phyloP scores from a whole-genome alignment of 1,140 invertebrate genomes.

The Macrobrachium rosenbergii region DNA sequence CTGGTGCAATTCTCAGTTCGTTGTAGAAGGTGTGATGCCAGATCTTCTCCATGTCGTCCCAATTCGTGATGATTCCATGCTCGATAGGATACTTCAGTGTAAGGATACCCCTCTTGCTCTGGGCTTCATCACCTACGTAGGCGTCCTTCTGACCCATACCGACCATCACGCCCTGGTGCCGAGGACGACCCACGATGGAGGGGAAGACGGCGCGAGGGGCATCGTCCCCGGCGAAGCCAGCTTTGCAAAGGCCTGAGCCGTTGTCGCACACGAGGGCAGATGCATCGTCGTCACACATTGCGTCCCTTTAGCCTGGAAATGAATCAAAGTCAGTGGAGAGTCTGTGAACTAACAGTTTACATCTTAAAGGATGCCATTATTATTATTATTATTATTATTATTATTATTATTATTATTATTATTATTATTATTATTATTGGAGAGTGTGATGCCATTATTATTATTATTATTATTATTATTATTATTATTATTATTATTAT shows the following conservation, averaged over 20 bases:
- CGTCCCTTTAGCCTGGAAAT: background rate
- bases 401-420: background rate
- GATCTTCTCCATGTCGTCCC: slow-evolving; percentile 97
- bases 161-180: slow-evolving; percentile 86
- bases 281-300: slow-evolving; percentile 2
- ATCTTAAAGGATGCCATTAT: background rate
- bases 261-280: slow-evolving; percentile 8
- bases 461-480: background rate
- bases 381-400: background rate
- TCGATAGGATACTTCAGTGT: slow-evolving; percentile 94
- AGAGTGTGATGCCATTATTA: too few species aligned
- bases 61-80: slow-evolving; percentile 95
- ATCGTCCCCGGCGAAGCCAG: slow-evolving; percentile 84
- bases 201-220: slow-evolving; percentile 95
- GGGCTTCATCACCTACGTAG: slow-evolving; percentile 93
- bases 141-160: slow-evolving; percentile 95
- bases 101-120: slow-evolving; percentile 91
- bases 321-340: background rate
- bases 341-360: too few species aligned
- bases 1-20: slow-evolving; percentile 94
- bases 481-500: background rate
- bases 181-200: slow-evolving; percentile 76
- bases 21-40: slow-evolving; percentile 97
- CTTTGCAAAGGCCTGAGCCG: slow-evolving; percentile 70
- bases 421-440: background rate